Evolutionary conservation across 2,888 invertebrate species (phyloP), one percentile per base, ranked within the genome.

Genomic region (Dolichomitus sp.): DNA sequence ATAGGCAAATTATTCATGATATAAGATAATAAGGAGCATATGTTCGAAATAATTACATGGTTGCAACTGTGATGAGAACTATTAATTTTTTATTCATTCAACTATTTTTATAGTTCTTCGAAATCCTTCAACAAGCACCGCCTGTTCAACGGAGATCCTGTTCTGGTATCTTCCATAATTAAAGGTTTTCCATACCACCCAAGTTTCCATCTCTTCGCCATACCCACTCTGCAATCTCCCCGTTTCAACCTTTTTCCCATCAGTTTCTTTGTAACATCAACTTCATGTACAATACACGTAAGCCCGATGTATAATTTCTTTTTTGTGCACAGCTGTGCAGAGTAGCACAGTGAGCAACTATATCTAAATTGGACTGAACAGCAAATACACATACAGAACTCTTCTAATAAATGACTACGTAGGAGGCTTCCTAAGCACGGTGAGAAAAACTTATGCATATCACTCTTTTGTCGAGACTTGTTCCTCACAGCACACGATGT

Each of bases 121-220:
- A 48, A 33, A 76, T 72, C 81, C 80, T 70, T 76, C 65, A 70
- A 76, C 76, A 33, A 81, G 66, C 37, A 76, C 50, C 66, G 57
- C 66, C 70, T 19, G 48, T 42, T 81, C 81, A 72, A 81, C 76
- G 66, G 72, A 72, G 81, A 57, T n/a, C 70, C 70, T 30, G 76
- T 66, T 57, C 33, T 70, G 65, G 57, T 70, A 79, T 79, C 79
- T 82, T 37, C 59, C 37, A 79, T 79, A 82, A 82, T 79, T 75
- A 79, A 79, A 75, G 79, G 72, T 66, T 83, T 59, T 61, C 48
- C 61, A 37, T 83, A 54, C 79, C 79, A 83, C 79, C 82, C 82
- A 79, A 72, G 79, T 66, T 5, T 37, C 40, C 61, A 59, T 19
- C 27, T 57, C 70, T 76, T 75, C 57, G 40, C 66, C 30, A 14